These are phyloP conservation scores for Heterocephalus glaber DNA, from an alignment of 2,113 vertebrate genomes.

Conservation along the genomic window DNA sequence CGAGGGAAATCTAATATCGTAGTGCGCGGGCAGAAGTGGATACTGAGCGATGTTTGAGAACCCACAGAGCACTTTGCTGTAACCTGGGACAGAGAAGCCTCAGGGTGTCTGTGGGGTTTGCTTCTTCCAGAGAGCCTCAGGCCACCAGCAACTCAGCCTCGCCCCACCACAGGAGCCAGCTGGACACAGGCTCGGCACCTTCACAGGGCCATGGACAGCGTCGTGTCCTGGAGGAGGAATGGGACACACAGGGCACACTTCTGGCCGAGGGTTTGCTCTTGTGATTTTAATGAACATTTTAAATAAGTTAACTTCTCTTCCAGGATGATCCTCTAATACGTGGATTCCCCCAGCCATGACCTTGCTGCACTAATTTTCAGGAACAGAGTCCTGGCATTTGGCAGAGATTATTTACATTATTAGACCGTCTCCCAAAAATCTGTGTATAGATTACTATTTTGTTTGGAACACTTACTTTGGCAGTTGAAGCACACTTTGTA, in stretches of 20 bases:
- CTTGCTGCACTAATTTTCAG: background rate
- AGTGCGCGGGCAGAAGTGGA: no score
- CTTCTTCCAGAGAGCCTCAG: accelerated
- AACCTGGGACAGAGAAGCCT: accelerated
- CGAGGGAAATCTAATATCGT: no score
- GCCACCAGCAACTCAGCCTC: accelerated
- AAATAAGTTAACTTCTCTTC: no score
- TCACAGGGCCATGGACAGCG: accelerated
- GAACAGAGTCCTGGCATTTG: background rate
- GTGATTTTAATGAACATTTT: background rate
- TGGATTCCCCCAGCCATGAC: no score
- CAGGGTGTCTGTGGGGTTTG: accelerated
- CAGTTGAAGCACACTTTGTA: background rate
- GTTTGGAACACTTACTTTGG: background rate
- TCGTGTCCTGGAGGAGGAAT: background rate
- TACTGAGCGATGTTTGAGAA: background rate
- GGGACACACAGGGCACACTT: accelerated
- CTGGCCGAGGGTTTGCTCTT: background rate
- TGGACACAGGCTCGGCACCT: accelerated
- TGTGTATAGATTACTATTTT: background rate
- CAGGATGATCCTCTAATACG: accelerated
- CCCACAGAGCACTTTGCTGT: accelerated
- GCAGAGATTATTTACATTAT: background rate
- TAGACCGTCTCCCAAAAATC: background rate
- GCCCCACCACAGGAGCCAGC: accelerated